Evolutionary conservation across 2,888 invertebrate genomes (phyloP).

Genomic region (Patella pellucida): DNA sequence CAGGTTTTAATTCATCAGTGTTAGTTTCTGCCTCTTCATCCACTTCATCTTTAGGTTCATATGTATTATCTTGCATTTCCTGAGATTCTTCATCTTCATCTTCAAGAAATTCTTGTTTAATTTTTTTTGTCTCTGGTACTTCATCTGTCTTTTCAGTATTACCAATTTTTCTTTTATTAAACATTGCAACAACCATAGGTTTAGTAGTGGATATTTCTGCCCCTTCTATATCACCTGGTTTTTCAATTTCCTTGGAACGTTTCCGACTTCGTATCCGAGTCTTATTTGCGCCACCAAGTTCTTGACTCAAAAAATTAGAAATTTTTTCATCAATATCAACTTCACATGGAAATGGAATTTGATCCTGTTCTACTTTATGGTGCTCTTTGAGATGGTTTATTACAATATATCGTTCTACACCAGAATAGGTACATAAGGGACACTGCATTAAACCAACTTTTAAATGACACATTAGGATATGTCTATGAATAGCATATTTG

Average conservation of each 20-base stretch:
- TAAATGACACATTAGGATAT: constrained; percentile 40
- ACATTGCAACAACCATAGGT: constrained; percentile 40
- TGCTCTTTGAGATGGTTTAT: constrained; percentile 40
- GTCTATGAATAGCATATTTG: constrained; percentile 39
- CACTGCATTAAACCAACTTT: constrained; percentile 38
- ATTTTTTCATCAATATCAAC: constrained; percentile 33
- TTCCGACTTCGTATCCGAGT: constrained; percentile 8
- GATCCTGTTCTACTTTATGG: constrained; percentile 31
- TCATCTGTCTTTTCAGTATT: neutral
- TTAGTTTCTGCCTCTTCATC: neutral
- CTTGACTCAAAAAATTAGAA: constrained; percentile 28
- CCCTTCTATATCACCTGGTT: neutral
- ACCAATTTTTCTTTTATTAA: constrained; percentile 30
- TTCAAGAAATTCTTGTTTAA: constrained; percentile 27
- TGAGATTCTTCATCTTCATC: constrained; percentile 13
- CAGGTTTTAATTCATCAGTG: neutral
- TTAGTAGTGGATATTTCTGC: neutral
- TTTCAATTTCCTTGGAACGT: constrained; percentile 6
- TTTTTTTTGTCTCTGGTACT: constrained; percentile 4
- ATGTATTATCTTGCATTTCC: constrained; percentile 6
- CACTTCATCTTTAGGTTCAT: constrained; percentile 15
- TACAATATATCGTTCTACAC: constrained; percentile 40
- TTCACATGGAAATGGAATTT: constrained; percentile 23
- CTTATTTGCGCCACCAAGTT: constrained; percentile 20
- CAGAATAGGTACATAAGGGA: constrained; percentile 37